Evolutionary conservation across 2,888 invertebrate species (phyloP), one percentile per base, ranked within the genome.

Genomic region (Eilema caniola): DNA sequence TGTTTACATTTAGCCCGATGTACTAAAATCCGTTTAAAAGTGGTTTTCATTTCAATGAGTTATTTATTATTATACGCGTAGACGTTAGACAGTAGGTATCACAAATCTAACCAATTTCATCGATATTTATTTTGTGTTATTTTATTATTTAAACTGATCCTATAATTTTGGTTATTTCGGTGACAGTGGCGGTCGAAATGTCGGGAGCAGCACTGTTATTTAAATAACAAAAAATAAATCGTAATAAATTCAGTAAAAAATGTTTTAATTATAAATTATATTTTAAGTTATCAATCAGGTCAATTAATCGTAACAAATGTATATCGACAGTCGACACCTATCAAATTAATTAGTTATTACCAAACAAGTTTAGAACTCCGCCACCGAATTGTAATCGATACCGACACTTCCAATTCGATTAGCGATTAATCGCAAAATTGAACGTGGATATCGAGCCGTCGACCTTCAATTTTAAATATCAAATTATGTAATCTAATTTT

Each of bases 381-480:
- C 77, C 74, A 74, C 75, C 71, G 70, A 79, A 75, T 75, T 67
- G 79, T 75, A 81, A 80, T 76, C 75, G 78, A 80, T 76, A 74
- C 66, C 41, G 72, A 70, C 75, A 81, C 78, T 83, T 82, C 79
- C 71, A 72, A 82, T 74, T 83, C 80, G 73, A 81, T 83, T 80
- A 79, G 74, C 73, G 68, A 57, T 70, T 74, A 79, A 76, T 69
- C 73, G 62, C 69, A 60, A 66, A 71, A 73, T 76, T 72, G 67
- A 72, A 79, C 71, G 73, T 78, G 67, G 56, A 16, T 60, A 59
- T 63, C 24, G 61, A 70, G 68, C 74, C 53, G 61, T 68, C 69
- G 82, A 78, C 79, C 83, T 81, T 83, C 71, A 53, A 68, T 33
- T 69, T 67, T 79, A 61, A 64, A 74, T 33, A n/a, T 68, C 56